phyloP scores from a whole-genome alignment of 2,797 vertebrate genomes.

The Pseudochaenichthys georgianus region DNA sequence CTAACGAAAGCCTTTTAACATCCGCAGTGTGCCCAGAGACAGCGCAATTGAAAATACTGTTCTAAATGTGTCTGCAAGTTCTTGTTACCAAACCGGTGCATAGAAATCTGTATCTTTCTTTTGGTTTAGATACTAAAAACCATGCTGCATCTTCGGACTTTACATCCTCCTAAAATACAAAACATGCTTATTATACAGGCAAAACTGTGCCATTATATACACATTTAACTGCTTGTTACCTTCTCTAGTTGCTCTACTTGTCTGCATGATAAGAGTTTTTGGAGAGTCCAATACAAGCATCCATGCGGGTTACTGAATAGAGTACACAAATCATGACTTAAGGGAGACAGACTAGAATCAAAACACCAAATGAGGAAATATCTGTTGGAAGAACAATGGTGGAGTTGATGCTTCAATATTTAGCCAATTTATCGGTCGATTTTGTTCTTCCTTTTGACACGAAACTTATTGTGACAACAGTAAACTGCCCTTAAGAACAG shows the following conservation, averaged over 20 bases:
- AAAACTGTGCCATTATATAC: background rate
- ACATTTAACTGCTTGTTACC: background rate
- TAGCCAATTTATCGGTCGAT: background rate
- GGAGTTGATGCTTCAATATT: background rate
- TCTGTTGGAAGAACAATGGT: background rate
- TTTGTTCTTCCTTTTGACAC: background rate
- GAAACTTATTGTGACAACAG: background rate
- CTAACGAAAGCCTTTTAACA: conserved; percentile 51
- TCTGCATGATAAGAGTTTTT: no score
- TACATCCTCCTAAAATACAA: background rate
- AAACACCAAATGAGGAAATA: background rate
- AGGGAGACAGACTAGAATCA: background rate
- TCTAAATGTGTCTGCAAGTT: conserved; percentile 42
- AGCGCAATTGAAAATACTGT: conserved; percentile 31
- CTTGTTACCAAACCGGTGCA: conserved; percentile 8
- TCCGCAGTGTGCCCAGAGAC: conserved; percentile 16
- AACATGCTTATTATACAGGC: no score
- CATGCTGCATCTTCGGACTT: background rate
- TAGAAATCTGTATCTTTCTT: background rate
- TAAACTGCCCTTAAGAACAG: background rate
- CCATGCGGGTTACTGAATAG: no score
- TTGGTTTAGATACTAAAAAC: background rate
- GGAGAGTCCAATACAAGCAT: no score
- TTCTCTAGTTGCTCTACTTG: no score
- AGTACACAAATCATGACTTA: no score